Evolutionary conservation across 2,888 invertebrate species (phyloP).

Genomic region (Ethmia dodecea): DNA sequence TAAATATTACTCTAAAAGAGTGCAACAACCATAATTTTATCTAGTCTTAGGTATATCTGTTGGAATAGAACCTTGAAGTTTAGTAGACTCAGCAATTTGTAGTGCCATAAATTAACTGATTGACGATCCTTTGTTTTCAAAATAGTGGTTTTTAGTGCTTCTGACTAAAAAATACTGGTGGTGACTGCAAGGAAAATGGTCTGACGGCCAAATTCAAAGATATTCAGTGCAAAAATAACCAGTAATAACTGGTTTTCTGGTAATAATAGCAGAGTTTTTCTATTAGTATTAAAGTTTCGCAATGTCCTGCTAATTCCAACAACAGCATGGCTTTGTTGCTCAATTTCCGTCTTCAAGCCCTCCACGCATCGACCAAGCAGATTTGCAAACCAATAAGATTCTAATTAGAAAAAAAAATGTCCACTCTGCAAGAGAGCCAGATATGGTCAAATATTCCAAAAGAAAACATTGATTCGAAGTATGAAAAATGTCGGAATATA

Average conservation of each 20-base stretch:
- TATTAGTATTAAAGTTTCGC: too few species aligned
- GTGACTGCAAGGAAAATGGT: slow-evolving; percentile 14
- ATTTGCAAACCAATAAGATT: slow-evolving; percentile 9
- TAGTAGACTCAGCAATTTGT: slow-evolving; percentile 49
- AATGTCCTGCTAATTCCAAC: too few species aligned
- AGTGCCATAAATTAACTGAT: slow-evolving; percentile 66
- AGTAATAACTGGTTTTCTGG: too few species aligned
- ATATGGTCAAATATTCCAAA: slow-evolving; percentile 41
- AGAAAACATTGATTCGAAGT: slow-evolving; percentile 48
- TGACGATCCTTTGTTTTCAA: slow-evolving; percentile 63
- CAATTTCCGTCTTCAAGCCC: slow-evolving; percentile 31
- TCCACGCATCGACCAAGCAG: slow-evolving; percentile 28
- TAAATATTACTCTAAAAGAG: slow-evolving; percentile 41
- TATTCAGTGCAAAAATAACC: too few species aligned
- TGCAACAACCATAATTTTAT: slow-evolving; percentile 51
- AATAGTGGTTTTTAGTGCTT: slow-evolving; percentile 38
- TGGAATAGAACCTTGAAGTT: slow-evolving; percentile 46
- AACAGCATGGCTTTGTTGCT: slow-evolving; percentile 38
- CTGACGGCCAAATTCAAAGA: too few species aligned
- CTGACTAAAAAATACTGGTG: slow-evolving; percentile 22
- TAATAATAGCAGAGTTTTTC: too few species aligned
- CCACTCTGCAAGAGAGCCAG: slow-evolving; percentile 44
- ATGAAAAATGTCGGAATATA: slow-evolving; percentile 68
- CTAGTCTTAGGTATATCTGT: slow-evolving; percentile 58
- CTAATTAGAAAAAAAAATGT: slow-evolving; percentile 38